Evolutionary conservation across 2,888 invertebrate genomes (phyloP), one percentile per base, ranked within the genome.

Genomic region (Axea sp.): DNA sequence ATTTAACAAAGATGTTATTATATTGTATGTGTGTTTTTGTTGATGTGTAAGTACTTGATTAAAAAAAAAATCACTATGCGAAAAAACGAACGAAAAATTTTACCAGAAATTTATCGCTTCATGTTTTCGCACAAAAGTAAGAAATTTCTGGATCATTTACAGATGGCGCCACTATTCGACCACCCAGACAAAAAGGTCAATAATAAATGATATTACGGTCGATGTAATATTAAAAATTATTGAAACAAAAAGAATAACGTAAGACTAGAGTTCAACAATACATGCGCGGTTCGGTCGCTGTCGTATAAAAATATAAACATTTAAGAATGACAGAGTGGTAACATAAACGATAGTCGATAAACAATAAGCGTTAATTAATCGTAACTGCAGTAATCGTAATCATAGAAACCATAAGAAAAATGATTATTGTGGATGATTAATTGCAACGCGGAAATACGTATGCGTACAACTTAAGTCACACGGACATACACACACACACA

Each of bases 181-280:
- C 30, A n/a, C 24, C 49, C 60, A 33, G 24, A 7, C 15, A 6
- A 24, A 14, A 24, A 17, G 11, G 6, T n/a, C 11, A 41, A 65
- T 39, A 53, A 65, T 43, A 43, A 55, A 37, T 53, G 53, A 53
- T 28, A 67, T 53, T 57, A 55, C 28, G 33, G 14, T n/a, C 35
- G 14, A 26, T 22, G 45, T 45, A 55, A 55, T 31, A 53, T 55
- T n/a, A 33, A 9, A 0, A 22, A 49, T 51, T 24, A 64, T 64
- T 45, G 28, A 7, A 9, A 26, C 14, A 9, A 53, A 51, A 75
- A 81, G 75, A 78, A 80, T 86, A 86, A 85, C 81, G 76, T 83
- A 85, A 85, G 86, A 87, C 86, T 87, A 87, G 86, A 86, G 80
- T 86, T 86, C 81, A 86, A 84, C 83, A 85, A 86, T 86, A 86